A percentile compares a stretch with the other conserved stretches of the same genome.
These are phyloP conservation scores for Pyxicephalus adspersus DNA, from an alignment of 2,113 vertebrate genomes.

Conservation along the genomic window DNA sequence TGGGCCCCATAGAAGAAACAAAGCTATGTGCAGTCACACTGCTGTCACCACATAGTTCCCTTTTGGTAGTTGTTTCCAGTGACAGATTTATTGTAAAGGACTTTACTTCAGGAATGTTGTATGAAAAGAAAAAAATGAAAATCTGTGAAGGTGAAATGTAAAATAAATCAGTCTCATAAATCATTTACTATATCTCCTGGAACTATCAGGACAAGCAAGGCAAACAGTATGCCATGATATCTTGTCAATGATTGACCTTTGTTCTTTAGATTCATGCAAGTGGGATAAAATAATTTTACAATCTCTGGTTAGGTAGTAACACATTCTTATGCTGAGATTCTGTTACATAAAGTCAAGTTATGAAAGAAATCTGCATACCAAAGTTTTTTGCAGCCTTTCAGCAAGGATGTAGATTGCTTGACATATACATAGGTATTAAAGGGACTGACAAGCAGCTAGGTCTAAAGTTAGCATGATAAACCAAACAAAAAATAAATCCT, in stretches of 20 bases:
- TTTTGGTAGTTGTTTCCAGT: too few species aligned
- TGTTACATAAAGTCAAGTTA: background rate
- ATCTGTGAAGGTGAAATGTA: conserved; percentile 26
- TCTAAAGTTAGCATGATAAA: too few species aligned
- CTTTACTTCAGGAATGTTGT: background rate
- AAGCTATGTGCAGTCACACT: too few species aligned
- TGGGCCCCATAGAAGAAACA: too few species aligned
- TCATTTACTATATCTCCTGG: conserved; percentile 38
- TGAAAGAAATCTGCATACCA: background rate
- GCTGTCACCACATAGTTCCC: too few species aligned
- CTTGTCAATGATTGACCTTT: conserved; percentile 26
- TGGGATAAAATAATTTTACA: conserved; percentile 11
- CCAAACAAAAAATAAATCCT: too few species aligned
- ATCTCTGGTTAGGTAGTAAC: background rate
- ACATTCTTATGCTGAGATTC: background rate
- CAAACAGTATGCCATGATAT: conserved; percentile 36
- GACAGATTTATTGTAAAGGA: too few species aligned
- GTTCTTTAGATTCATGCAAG: conserved; percentile 19
- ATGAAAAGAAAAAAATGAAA: background rate
- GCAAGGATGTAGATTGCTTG: too few species aligned
- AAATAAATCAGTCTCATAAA: conserved; percentile 30
- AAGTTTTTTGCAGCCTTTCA: too few species aligned
- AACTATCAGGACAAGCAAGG: conserved; percentile 11
- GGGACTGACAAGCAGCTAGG: too few species aligned
- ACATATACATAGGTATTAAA: too few species aligned